Evolutionary conservation across 1,140 invertebrate genomes (phyloP).

Genomic region (Homarus americanus): DNA sequence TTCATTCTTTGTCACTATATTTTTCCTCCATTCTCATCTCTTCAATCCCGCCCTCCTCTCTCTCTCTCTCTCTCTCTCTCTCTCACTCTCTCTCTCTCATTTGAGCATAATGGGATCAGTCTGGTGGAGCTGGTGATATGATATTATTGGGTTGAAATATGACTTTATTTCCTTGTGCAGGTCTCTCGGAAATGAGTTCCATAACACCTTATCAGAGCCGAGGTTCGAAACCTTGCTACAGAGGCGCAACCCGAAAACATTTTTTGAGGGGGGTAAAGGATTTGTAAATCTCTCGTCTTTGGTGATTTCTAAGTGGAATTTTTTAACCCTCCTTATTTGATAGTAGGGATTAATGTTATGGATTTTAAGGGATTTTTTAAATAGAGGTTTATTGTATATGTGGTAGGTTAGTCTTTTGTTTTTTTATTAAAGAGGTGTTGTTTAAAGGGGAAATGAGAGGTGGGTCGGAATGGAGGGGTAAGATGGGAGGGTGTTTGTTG

Average conservation of each 20-base stretch:
- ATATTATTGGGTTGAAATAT: slow-evolving; percentile 73
- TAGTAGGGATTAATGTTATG: neutral
- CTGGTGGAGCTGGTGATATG: slow-evolving; percentile 71
- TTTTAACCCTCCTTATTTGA: neutral
- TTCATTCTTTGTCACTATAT: neutral
- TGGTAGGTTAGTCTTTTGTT: neutral
- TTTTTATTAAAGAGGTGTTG: too few species aligned
- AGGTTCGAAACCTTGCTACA: slow-evolving; percentile 46
- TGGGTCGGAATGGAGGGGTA: too few species aligned
- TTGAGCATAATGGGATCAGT: slow-evolving; percentile 70
- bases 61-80: slow-evolving; percentile 54
- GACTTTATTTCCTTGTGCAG: slow-evolving; percentile 71
- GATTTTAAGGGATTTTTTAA: neutral
- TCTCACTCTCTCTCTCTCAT: slow-evolving; percentile 9
- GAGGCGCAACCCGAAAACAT: slow-evolving; percentile 52
- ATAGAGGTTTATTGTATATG: too few species aligned
- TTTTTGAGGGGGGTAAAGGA: neutral
- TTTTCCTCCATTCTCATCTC: neutral
- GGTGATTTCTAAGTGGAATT: neutral
- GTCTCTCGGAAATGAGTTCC: slow-evolving; percentile 72
- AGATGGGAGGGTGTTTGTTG: neutral
- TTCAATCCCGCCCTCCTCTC: slow-evolving; percentile 16
- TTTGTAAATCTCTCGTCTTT: neutral
- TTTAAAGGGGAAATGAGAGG: too few species aligned
- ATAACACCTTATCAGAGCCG: slow-evolving; percentile 70